Conservation (phyloP, 1,140 invertebrate species). For the Apis mellifera region Amel_HAv3.1 CM009935.2:207001-207500, state of each 20-base stretch:
- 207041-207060: slow-evolving; percentile 78
- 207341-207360: background rate
- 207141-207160: slow-evolving; percentile 71
- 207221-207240: slow-evolving; percentile 69
- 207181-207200: slow-evolving; percentile 65
- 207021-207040: slow-evolving; percentile 67
- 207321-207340: slow-evolving; percentile 4
- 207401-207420: slow-evolving; percentile 53
- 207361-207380: slow-evolving; percentile 65
- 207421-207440: slow-evolving; percentile 51
- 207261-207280: slow-evolving; percentile 78
- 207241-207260: slow-evolving; percentile 69
- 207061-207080: slow-evolving; percentile 76
- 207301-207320: background rate
- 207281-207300: slow-evolving; percentile 66
- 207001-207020: background rate
- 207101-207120: slow-evolving; percentile 65
- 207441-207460: slow-evolving; percentile 83
- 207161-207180: slow-evolving; percentile 60
- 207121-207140: slow-evolving; percentile 73
- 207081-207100: slow-evolving; percentile 69
- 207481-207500: slow-evolving; percentile 62
- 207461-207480: slow-evolving; percentile 84
- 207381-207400: slow-evolving; percentile 69
- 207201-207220: slow-evolving; percentile 75